These are phyloP conservation scores for Cyrtorhinus lividipennis DNA, from an alignment of 1,140 invertebrate species.

Conservation along the genomic window DNA sequence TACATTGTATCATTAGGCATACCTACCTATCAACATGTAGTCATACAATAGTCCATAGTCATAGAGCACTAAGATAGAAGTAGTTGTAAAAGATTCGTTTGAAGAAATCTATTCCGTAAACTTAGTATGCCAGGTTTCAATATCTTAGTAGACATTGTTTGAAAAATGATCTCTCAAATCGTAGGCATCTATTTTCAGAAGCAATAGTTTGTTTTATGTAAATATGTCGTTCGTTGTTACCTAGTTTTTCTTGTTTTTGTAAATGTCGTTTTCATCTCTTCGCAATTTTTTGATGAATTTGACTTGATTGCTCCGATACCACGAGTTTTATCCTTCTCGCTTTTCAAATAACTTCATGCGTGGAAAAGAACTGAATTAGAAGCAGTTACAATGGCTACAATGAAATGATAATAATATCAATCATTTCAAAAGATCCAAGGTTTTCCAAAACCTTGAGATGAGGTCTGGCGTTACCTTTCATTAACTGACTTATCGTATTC, in stretches of 20 bases:
- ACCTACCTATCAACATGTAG: neutral
- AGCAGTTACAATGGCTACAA: no score
- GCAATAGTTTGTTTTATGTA: slow-evolving; percentile 1
- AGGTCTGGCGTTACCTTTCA: no score
- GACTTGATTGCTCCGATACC: neutral
- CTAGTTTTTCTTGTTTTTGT: neutral
- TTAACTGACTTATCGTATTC: no score
- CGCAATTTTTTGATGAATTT: neutral
- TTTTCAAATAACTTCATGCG: neutral
- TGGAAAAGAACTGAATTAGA: no score
- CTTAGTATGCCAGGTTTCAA: neutral
- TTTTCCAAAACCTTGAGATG: no score
- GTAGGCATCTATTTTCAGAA: neutral
- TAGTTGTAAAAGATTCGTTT: neutral
- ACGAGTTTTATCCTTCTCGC: neutral
- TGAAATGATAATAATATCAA: no score
- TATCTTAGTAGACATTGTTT: neutral
- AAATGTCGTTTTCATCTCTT: neutral
- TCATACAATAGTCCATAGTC: neutral
- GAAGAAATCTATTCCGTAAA: neutral
- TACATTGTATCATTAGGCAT: neutral
- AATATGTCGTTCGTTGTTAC: slow-evolving; percentile 5
- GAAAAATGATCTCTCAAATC: neutral
- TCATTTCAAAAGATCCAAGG: no score
- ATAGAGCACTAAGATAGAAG: slow-evolving; percentile 6